Evolutionary conservation across 2,113 vertebrate species (phyloP).

Genomic region (Nematolebias whitei): DNA sequence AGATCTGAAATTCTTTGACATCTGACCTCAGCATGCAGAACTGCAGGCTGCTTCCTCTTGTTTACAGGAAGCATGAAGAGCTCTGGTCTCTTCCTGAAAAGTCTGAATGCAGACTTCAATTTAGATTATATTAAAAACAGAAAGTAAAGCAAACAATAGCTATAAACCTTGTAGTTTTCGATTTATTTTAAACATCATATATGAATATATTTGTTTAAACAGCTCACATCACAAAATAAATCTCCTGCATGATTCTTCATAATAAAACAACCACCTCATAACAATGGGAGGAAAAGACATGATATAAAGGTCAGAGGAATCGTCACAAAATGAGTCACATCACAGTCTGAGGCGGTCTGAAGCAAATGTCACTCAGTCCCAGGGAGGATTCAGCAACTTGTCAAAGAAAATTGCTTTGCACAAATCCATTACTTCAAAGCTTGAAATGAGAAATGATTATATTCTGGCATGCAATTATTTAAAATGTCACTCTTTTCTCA

Average conservation of each 20-base stretch:
- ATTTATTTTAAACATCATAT: no score
- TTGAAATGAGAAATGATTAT: no score
- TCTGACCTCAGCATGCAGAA: conserved; percentile 10
- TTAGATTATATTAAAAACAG: conserved; percentile 17
- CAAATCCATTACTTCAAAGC: background rate
- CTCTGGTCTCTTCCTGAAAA: conserved; percentile 52
- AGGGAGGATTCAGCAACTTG: background rate
- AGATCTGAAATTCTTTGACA: conserved; percentile 25
- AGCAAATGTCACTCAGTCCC: background rate
- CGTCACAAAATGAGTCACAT: no score
- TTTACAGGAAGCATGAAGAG: conserved; percentile 58
- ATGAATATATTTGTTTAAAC: no score
- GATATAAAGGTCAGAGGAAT: no score
- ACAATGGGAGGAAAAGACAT: no score
- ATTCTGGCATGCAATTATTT: no score
- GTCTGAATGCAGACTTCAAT: conserved; percentile 6
- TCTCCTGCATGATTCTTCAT: no score
- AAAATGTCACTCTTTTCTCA: no score
- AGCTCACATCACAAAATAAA: no score
- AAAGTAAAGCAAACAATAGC: background rate
- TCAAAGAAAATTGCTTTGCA: background rate
- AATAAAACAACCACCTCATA: no score
- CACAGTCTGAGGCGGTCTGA: background rate
- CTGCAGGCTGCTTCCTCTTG: conserved; percentile 50
- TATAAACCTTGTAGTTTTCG: background rate